phyloP scores from a whole-genome alignment of 2,113 vertebrate species.

The Chionis minor region DNA sequence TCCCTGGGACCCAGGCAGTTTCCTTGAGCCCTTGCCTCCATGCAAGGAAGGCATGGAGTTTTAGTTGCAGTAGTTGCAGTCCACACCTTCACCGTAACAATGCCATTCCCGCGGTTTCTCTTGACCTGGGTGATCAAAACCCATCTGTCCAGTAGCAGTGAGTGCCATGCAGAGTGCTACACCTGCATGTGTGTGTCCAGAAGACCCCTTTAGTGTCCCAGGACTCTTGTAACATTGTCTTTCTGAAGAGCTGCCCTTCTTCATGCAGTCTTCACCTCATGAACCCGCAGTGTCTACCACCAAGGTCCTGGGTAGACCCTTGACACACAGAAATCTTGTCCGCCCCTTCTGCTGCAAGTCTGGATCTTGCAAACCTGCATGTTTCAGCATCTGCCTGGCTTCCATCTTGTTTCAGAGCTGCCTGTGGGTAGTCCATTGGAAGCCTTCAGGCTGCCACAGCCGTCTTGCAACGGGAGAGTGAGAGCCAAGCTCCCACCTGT shows the following conservation, averaged over 20 bases:
- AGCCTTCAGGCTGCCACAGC: background rate
- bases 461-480: background rate
- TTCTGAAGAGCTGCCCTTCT: background rate
- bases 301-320: background rate
- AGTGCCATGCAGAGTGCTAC: background rate
- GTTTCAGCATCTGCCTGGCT: background rate
- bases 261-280: accelerated
- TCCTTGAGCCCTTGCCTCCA: background rate
- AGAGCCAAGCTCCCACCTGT: background rate
- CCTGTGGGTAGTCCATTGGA: background rate
- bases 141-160: background rate
- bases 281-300: background rate
- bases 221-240: background rate
- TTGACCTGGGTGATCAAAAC: background rate
- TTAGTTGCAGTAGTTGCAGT: background rate
- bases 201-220: background rate
- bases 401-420: background rate
- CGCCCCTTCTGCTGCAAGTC: background rate
- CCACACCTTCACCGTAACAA: background rate
- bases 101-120: background rate
- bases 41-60: background rate
- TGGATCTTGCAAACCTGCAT: background rate
- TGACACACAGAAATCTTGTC: background rate
- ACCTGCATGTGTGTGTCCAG: background rate
- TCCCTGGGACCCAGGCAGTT: background rate